A percentile compares a stretch with the other conserved stretches of the same genome.
Evolutionary conservation across 35 echinoderm and acorn worm species (phyloP).

Genomic region (Acanthaster planci): DNA sequence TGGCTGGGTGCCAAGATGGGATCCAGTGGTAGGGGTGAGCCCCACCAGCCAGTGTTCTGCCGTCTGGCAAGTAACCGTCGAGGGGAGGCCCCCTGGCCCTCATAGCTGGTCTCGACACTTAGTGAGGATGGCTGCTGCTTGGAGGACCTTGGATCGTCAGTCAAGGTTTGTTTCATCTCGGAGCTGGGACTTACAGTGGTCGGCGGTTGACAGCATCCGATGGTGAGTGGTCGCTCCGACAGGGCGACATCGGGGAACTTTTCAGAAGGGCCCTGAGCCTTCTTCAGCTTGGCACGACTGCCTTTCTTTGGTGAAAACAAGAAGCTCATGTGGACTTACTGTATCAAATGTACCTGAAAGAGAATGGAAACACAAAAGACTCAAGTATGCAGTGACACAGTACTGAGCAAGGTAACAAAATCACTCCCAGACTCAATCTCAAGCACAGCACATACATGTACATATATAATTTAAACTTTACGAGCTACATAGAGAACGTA

Average conservation of each 20-base stretch:
- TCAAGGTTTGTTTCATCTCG: not conserved
- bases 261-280: not conserved
- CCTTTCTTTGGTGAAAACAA: slow-evolving; percentile 14
- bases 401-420: too few relatives aligned
- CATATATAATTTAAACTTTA: too few relatives aligned
- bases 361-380: too few relatives aligned
- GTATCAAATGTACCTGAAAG: too few relatives aligned
- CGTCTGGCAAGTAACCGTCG: not conserved
- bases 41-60: not conserved
- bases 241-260: not conserved
- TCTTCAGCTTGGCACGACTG: not conserved
- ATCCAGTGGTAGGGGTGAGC: not conserved
- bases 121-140: not conserved
- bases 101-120: not conserved
- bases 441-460: too few relatives aligned
- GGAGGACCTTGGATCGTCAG: not conserved
- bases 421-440: too few relatives aligned
- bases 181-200: not conserved
- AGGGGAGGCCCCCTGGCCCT: not conserved
- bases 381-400: too few relatives aligned
- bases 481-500: too few relatives aligned
- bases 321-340: too few relatives aligned
- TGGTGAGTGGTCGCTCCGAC: slow-evolving; percentile 17
- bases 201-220: slow-evolving; percentile 4
- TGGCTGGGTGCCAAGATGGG: not conserved